Evolutionary conservation across 2,113 vertebrate species (phyloP).

Genomic region (Sterrhoptilus dennistouni): DNA sequence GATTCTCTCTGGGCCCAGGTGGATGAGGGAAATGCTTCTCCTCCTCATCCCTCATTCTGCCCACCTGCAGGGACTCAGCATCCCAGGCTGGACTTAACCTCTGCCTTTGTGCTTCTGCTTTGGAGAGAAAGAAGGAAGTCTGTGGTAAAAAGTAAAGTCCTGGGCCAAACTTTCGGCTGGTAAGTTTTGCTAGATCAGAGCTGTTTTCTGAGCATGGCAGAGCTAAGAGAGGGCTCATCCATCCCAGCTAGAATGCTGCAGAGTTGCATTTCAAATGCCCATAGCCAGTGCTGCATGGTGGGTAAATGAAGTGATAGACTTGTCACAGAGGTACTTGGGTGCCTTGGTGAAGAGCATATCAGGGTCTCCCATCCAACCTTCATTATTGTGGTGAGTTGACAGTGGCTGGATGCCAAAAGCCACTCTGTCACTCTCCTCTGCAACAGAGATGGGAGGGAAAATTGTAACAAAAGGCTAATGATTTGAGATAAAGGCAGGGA

Average conservation of each 20-base stretch:
- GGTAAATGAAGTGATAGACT: rapidly evolving
- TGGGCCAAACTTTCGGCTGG: background rate
- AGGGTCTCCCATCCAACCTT: background rate
- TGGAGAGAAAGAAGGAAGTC: background rate
- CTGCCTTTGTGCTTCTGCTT: background rate
- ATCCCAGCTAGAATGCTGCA: background rate
- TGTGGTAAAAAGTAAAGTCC: background rate
- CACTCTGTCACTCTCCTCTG: background rate
- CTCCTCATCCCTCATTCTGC: background rate
- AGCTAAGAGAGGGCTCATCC: background rate
- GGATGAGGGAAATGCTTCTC: background rate
- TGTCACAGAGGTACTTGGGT: background rate
- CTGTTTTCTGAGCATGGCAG: background rate
- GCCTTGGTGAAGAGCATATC: background rate
- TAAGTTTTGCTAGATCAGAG: background rate
- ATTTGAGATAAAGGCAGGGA: background rate
- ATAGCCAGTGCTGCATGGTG: background rate
- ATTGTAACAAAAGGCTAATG: background rate
- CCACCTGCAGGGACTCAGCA: background rate
- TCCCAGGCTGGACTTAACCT: background rate
- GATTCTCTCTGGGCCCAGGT: background rate
- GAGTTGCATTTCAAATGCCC: background rate
- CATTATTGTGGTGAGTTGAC: background rate
- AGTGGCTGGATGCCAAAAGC: background rate
- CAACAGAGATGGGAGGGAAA: background rate